phyloP scores from a whole-genome alignment of 2,888 invertebrate genomes.

The Ornithoptera alexandrae region DNA sequence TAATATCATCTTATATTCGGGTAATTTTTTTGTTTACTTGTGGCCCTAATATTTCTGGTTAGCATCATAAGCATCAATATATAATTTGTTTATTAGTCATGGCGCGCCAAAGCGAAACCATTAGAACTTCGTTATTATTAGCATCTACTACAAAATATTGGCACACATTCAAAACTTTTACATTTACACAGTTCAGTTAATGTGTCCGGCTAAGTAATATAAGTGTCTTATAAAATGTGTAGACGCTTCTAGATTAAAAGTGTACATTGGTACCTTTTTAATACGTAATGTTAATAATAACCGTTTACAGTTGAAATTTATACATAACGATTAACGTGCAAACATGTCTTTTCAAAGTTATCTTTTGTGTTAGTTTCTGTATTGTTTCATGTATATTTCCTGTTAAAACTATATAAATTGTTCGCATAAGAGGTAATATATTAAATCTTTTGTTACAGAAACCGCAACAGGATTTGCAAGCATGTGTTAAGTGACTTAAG shows the following conservation, averaged over 20 bases:
- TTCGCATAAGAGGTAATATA: not conserved
- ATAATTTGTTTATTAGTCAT: slow-evolving; percentile 20
- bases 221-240: not conserved
- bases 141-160: slow-evolving; percentile 18
- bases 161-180: slow-evolving; percentile 16
- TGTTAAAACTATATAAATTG: not conserved
- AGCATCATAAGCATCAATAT: slow-evolving; percentile 1
- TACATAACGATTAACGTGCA: no score
- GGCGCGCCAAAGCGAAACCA: slow-evolving; percentile 8
- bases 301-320: not conserved
- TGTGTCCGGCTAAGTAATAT: not conserved
- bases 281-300: not conserved
- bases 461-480: slow-evolving; percentile 39
- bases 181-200: slow-evolving; percentile 10
- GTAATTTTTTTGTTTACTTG: not conserved
- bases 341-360: not conserved
- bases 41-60: not conserved
- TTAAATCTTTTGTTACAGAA: slow-evolving; percentile 35
- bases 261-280: not conserved
- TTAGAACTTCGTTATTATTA: slow-evolving; percentile 14
- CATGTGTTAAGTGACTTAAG: slow-evolving; percentile 51
- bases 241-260: not conserved
- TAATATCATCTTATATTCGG: not conserved
- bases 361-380: not conserved
- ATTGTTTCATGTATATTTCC: not conserved